A percentile compares a stretch with the other conserved stretches of the same genome.
Conservation (phyloP, 1,140 invertebrate species). For the Adoxophyes honmai region DNA sequence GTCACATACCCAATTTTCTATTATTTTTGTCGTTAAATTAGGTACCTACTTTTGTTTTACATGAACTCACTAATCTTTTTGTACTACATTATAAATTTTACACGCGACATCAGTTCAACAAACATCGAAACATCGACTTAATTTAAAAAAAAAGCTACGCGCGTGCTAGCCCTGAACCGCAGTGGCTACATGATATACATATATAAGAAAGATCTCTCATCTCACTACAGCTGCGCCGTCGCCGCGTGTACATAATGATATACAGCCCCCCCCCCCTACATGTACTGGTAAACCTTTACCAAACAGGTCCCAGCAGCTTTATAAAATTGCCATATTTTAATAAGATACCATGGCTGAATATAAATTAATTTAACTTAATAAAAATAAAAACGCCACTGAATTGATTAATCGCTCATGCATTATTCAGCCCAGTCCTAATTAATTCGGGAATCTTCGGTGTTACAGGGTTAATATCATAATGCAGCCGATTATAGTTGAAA, state of each 20-base stretch:
- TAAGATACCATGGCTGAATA: constrained; percentile 60
- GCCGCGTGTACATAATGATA: constrained; percentile 51
- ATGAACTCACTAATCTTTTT: too few species aligned
- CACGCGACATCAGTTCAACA: too few species aligned
- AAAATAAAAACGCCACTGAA: constrained; percentile 41
- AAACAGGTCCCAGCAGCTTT: constrained; percentile 58
- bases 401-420: constrained; percentile 57
- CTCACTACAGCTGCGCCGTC: constrained; percentile 41
- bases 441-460: constrained; percentile 24
- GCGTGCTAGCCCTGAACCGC: too few species aligned
- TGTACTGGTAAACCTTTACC: constrained; percentile 42
- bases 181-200: background rate
- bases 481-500: constrained; percentile 26
- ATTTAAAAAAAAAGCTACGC: too few species aligned
- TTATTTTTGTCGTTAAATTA: too few species aligned
- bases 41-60: too few species aligned
- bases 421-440: constrained; percentile 55
- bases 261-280: constrained; percentile 37
- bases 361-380: constrained; percentile 58
- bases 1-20: too few species aligned
- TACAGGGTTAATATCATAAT: constrained; percentile 22
- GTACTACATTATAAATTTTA: too few species aligned
- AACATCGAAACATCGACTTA: too few species aligned
- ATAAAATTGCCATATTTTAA: constrained; percentile 73
- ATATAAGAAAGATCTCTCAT: constrained; percentile 54